These are phyloP conservation scores for Zapus hudsonius DNA, from an alignment of 2,113 vertebrate species.

Conservation along the genomic window DNA sequence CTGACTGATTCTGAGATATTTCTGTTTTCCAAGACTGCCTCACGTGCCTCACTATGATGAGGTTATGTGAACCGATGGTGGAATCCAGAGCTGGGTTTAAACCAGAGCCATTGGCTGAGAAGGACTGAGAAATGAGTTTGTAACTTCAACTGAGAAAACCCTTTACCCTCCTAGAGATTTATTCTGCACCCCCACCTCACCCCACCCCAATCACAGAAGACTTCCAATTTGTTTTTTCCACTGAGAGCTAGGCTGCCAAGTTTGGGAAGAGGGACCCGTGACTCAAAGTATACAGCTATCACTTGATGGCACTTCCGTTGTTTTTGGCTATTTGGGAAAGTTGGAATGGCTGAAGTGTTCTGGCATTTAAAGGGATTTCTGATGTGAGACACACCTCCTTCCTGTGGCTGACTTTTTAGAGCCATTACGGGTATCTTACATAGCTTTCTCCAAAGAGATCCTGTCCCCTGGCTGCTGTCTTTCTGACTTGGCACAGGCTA, in stretches of 20 bases:
- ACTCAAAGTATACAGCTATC: conserved; percentile 30
- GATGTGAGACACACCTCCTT: conserved; percentile 54
- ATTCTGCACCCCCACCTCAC: background rate
- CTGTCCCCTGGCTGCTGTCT: background rate
- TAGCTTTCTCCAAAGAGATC: conserved; percentile 26
- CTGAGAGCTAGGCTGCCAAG: background rate
- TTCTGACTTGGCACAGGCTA: background rate
- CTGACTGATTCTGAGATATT: background rate
- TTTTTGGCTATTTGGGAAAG: conserved; percentile 36
- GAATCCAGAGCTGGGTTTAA: conserved; percentile 23
- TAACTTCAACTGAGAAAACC: conserved; percentile 30
- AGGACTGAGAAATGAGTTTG: background rate
- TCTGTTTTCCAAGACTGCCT: conserved; percentile 10
- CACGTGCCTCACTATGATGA: background rate
- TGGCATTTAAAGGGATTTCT: conserved; percentile 68
- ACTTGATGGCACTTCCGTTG: background rate
- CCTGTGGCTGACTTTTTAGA: conserved; percentile 43
- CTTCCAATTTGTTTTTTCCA: conserved; percentile 55
- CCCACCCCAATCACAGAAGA: background rate
- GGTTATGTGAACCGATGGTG: background rate
- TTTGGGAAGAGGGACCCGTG: conserved; percentile 41
- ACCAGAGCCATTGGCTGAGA: background rate
- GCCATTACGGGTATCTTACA: background rate
- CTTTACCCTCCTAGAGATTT: background rate
- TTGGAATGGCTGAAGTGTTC: background rate